Percentiles rank a stretch among this genome's conserved stretches.
Conservation (phyloP, 2,113 vertebrate genomes). For the Hypocryptadius cinnamomeus region DNA sequence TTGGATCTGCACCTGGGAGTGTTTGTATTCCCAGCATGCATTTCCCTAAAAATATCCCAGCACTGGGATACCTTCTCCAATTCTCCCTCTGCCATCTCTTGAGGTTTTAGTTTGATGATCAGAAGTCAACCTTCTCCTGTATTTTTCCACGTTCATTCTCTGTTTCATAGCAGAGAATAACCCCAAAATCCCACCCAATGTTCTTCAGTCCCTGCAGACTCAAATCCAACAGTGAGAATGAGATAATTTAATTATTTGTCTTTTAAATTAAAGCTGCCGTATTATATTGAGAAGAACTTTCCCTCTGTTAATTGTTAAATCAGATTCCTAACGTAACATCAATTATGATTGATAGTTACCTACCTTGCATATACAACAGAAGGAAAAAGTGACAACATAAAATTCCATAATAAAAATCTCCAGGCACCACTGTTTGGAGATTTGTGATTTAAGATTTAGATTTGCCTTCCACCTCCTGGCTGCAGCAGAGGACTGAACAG, state of each 20-base stretch:
- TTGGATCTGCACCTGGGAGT: background rate
- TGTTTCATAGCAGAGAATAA: background rate
- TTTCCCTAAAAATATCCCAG: background rate
- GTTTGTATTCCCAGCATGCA: background rate
- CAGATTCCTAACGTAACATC: background rate
- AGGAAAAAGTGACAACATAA: background rate
- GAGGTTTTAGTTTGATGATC: background rate
- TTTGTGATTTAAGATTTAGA: background rate
- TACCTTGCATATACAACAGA: background rate
- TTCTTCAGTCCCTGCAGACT: background rate
- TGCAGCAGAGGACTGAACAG: background rate
- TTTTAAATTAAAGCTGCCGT: background rate
- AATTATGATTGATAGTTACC: background rate
- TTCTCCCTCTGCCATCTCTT: background rate
- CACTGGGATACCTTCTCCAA: background rate
- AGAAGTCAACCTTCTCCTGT: background rate
- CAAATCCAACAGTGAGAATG: background rate
- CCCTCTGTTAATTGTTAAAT: background rate
- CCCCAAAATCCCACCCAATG: background rate
- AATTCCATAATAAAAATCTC: background rate
- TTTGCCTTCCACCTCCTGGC: background rate
- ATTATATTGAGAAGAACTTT: background rate
- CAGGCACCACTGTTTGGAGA: background rate
- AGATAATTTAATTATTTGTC: background rate
- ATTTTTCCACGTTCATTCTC: background rate